phyloP scores from a whole-genome alignment of 2,888 invertebrate genomes.

The Caenorhabditis sp. region DNA sequence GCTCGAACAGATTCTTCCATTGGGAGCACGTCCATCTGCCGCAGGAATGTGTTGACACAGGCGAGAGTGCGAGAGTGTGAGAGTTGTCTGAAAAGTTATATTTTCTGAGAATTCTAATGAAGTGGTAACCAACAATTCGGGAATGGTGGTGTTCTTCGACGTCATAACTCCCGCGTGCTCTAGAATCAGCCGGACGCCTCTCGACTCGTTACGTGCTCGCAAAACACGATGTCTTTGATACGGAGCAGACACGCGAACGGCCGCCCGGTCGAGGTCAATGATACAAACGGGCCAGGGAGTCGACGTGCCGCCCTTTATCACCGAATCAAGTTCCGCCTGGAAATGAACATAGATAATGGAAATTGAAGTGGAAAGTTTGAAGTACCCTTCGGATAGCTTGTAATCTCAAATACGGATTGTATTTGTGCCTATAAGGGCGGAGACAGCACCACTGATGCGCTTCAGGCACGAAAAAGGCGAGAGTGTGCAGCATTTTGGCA shows the following conservation, averaged over 20 bases:
- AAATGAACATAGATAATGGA: constrained; percentile 5
- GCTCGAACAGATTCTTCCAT: constrained; percentile 66
- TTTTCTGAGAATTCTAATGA: constrained; percentile 5
- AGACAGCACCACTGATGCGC: constrained; percentile 69
- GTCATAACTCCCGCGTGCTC: constrained; percentile 56
- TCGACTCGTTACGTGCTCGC: constrained; percentile 55
- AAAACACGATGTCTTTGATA: constrained; percentile 61
- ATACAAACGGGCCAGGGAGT: constrained; percentile 73
- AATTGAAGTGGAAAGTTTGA: background rate
- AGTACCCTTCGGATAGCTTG: constrained; percentile 73
- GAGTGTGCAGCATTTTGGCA: constrained; percentile 68
- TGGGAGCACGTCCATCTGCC: constrained; percentile 67
- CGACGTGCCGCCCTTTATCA: constrained; percentile 57
- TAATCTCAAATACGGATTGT: constrained; percentile 71
- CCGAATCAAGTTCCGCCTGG: constrained; percentile 61
- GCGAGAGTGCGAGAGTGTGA: constrained; percentile 57
- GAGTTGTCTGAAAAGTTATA: constrained; percentile 60
- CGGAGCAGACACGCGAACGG: constrained; percentile 71
- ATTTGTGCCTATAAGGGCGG: constrained; percentile 66
- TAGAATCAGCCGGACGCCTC: constrained; percentile 56
- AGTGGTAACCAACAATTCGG: constrained; percentile 32
- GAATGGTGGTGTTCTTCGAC: constrained; percentile 40
- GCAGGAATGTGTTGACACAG: constrained; percentile 62
- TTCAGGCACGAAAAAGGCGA: constrained; percentile 70
- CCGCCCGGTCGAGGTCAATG: constrained; percentile 72